These are phyloP conservation scores for Lithobius niger DNA, from an alignment of 1,140 invertebrate genomes.

Conservation along the genomic window DNA sequence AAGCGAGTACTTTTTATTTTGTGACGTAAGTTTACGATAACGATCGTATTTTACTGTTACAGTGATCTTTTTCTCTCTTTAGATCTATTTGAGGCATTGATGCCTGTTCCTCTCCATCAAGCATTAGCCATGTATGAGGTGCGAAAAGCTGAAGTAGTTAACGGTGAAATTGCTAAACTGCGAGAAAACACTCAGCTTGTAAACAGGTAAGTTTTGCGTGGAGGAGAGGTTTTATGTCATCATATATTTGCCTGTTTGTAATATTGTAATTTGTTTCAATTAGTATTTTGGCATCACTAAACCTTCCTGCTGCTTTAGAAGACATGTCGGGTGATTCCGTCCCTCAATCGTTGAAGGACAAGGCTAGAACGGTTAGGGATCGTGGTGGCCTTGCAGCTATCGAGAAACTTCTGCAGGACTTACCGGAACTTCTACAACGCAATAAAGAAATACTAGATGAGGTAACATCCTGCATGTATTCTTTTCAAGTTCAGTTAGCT, in stretches of 20 bases:
- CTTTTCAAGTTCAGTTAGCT: no score
- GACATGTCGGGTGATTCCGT: conserved; percentile 57
- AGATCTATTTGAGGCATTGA: conserved; percentile 77
- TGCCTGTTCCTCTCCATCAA: conserved; percentile 80
- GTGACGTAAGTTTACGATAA: no score
- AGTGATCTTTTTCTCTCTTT: conserved; percentile 25
- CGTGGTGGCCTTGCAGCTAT: conserved; percentile 47
- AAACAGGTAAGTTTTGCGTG: no score
- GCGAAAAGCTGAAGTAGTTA: conserved; percentile 64
- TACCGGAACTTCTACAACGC: conserved; percentile 76
- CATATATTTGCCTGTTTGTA: no score
- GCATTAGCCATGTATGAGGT: conserved; percentile 70
- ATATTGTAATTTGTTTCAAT: conserved; percentile 6
- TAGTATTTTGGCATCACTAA: conserved; percentile 79
- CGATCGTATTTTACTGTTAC: no score
- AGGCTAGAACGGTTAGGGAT: conserved; percentile 54
- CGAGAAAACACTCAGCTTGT: conserved; percentile 78
- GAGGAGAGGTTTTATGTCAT: neutral
- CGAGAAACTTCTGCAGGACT: conserved; percentile 50
- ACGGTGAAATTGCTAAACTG: conserved; percentile 52
- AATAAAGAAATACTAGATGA: conserved; percentile 95
- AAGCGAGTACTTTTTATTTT: no score
- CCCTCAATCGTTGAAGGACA: conserved; percentile 79
- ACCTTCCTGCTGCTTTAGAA: conserved; percentile 94
- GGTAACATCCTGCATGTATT: no score